phyloP scores from a whole-genome alignment of 1,140 invertebrate species.

The Drosophila sulfurigaster region DNA sequence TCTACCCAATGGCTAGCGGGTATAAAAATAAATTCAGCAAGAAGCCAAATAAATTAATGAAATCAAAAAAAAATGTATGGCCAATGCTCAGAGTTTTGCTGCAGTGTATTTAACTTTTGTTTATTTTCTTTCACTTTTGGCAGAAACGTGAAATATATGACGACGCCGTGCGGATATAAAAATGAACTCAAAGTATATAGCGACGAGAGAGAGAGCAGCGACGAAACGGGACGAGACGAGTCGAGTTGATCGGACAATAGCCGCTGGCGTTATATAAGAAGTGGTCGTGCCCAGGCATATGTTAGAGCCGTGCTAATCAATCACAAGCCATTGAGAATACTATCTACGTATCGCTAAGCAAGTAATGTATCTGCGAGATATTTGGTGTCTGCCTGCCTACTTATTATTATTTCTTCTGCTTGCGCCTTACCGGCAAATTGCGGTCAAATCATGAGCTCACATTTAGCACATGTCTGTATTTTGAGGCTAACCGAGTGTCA shows the following conservation, averaged over 20 bases:
- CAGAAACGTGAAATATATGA: constrained; percentile 39
- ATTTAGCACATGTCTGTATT: constrained; percentile 52
- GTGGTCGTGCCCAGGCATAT: constrained; percentile 18
- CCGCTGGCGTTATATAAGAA: constrained; percentile 37
- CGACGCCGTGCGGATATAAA: constrained; percentile 26
- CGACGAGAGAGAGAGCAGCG: no score
- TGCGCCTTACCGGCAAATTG: constrained; percentile 23
- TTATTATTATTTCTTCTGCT: background rate
- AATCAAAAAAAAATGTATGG: no score
- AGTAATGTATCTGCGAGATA: constrained; percentile 26
- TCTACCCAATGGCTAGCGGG: no score
- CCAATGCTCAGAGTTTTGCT: background rate
- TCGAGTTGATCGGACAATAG: constrained; percentile 12
- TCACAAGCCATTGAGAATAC: constrained; percentile 51
- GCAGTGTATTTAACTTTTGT: constrained; percentile 25
- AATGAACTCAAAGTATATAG: constrained; percentile 27
- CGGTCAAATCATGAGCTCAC: constrained; percentile 59
- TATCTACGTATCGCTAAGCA: constrained; percentile 20
- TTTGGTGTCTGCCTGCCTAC: background rate
- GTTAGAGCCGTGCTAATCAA: constrained; percentile 57
- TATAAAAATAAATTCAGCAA: no score
- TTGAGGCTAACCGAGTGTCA: constrained; percentile 41
- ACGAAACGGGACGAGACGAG: no score
- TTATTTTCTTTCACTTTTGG: constrained; percentile 42
- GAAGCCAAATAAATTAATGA: no score